Evolutionary conservation across 2,888 invertebrate genomes (phyloP), one percentile per base, ranked within the genome.

Genomic region (Xylophagus ater): DNA sequence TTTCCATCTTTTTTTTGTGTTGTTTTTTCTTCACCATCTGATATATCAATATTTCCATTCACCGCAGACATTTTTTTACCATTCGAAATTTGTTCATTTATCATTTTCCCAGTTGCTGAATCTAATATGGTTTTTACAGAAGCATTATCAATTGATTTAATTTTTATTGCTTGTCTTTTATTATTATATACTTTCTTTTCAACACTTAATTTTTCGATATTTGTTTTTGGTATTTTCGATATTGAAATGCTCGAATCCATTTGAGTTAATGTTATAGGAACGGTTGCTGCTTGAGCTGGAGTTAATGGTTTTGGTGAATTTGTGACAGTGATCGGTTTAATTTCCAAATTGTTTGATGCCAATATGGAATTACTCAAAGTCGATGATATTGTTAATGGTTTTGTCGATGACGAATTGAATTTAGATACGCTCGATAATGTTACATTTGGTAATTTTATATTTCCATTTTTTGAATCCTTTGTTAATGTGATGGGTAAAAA

Each of bases 211-310:
- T n/a, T n/a, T n/a, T n/a, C n/a, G n/a, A n/a, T n/a, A n/a, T n/a
- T n/a, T n/a, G n/a, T n/a, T n/a, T n/a, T n/a, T n/a, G n/a, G n/a
- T n/a, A 28, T 35, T 32, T 39, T 39, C 9, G 35, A 14, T 12
- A 39, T 8, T 9, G 19, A 18, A 21, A 14, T 32, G 4, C 17
- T 34, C 8, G 35, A 3, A 3, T 17, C 7, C 3, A 24, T 34
- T 23, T 18, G 12, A 8, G 33, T 10, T 12, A n/a, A 9, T 24
- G 23, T 7, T 4, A 30, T 31, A 9, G 38, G 31, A 21, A 37
- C 37, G 5, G 43, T 43, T 5, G 43, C 40, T 2, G 43, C 40
- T 31, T 40, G 43, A 23, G 40, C 40, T 14, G 43, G 40, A 4
- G 37, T 39, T 10, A 40, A 12, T 6, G 34, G n/a, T 18, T 40